These are phyloP conservation scores for Caenorhabditis japonica DNA, from an alignment of 2,888 invertebrate genomes.

Conservation along the genomic window DNA sequence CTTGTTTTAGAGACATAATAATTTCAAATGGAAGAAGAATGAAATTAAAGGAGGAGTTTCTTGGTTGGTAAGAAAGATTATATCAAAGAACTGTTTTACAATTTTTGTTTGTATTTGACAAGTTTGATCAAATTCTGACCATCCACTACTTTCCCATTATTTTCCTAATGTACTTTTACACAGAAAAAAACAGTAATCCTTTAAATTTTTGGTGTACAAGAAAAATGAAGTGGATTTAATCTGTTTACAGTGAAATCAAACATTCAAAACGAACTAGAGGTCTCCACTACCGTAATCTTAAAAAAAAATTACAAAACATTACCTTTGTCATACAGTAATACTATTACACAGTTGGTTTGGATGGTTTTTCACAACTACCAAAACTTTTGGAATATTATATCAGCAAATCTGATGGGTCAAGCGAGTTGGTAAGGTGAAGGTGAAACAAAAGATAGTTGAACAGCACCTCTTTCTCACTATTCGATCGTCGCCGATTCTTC, in stretches of 20 bases:
- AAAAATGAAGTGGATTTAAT: slow-evolving; percentile 31
- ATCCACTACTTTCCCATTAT: not conserved
- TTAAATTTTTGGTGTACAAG: slow-evolving; percentile 25
- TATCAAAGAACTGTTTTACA: not conserved
- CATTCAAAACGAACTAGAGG: too few relatives aligned
- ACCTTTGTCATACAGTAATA: slow-evolving; percentile 44
- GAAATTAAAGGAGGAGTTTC: not conserved
- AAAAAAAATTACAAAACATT: too few relatives aligned
- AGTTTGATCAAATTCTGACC: too few relatives aligned
- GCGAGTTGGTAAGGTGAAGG: too few relatives aligned
- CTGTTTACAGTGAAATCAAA: slow-evolving; percentile 52
- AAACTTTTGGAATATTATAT: too few relatives aligned
- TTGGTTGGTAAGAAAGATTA: too few relatives aligned
- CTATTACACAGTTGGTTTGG: too few relatives aligned
- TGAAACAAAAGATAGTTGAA: slow-evolving; percentile 45
- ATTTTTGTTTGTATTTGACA: slow-evolving; percentile 8
- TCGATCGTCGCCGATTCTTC: slow-evolving; percentile 32
- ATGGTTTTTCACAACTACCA: too few relatives aligned
- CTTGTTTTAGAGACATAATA: slow-evolving; percentile 27
- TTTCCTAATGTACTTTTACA: slow-evolving; percentile 9
- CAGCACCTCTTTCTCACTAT: slow-evolving; percentile 43
- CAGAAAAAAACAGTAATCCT: slow-evolving; percentile 24
- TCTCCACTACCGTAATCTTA: too few relatives aligned
- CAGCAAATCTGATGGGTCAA: too few relatives aligned
- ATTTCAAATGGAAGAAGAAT: not conserved